phyloP scores from a whole-genome alignment of 2,888 invertebrate genomes.

The Melitaea athalia region DNA sequence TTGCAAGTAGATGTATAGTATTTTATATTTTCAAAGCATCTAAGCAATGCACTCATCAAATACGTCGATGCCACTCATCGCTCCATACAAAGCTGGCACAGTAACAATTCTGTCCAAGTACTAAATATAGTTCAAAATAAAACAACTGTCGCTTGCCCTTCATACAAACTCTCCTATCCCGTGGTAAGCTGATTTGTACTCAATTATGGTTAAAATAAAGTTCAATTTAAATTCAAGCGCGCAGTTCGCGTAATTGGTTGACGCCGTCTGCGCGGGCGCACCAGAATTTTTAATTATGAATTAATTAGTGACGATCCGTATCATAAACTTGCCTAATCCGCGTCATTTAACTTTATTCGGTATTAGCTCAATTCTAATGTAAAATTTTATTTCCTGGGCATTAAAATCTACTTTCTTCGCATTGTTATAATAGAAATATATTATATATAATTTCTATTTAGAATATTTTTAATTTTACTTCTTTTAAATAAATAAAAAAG shows the following conservation, averaged over 20 bases:
- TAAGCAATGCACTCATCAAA: conserved; percentile 48
- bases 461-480: no score
- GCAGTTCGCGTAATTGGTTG: conserved; percentile 71
- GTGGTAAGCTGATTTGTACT: conserved; percentile 59
- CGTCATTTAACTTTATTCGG: conserved; percentile 31
- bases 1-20: conserved; percentile 11
- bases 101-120: conserved; percentile 78
- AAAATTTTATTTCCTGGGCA: background rate
- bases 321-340: conserved; percentile 69
- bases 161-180: conserved; percentile 58
- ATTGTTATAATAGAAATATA: no score
- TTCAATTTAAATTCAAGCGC: conserved; percentile 56
- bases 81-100: conserved; percentile 71
- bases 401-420: background rate
- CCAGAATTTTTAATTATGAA: conserved; percentile 82
- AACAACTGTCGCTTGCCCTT: conserved; percentile 81
- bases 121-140: conserved; percentile 82
- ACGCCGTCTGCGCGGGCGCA: conserved; percentile 73
- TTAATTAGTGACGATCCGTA: conserved; percentile 80
- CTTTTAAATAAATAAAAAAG: no score
- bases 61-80: conserved; percentile 67
- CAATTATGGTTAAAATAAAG: conserved; percentile 56
- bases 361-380: conserved; percentile 13
- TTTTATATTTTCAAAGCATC: conserved; percentile 34
- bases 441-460: no score